Evolutionary conservation across 2,113 vertebrate species (phyloP).

Genomic region (Ginglymostoma cirratum): DNA sequence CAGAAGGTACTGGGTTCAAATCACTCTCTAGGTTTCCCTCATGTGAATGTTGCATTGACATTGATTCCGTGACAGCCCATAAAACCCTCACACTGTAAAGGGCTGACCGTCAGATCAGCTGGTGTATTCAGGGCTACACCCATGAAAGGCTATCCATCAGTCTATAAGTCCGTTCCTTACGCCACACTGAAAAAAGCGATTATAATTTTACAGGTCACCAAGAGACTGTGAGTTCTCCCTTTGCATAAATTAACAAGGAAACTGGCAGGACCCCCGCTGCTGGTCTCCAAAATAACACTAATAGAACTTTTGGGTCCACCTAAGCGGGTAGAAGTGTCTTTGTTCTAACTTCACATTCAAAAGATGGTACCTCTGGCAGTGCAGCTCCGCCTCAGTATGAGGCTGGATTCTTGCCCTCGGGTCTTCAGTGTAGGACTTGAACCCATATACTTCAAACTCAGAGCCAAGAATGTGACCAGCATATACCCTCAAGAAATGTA

Average conservation of each 20-base stretch:
- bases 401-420: background rate
- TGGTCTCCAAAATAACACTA: background rate
- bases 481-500: background rate
- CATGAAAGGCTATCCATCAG: background rate
- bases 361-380: background rate
- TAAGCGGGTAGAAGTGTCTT: no score
- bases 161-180: no score
- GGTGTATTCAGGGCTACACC: background rate
- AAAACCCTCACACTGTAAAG: background rate
- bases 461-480: background rate
- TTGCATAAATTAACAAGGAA: background rate
- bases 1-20: background rate
- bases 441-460: background rate
- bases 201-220: background rate
- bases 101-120: background rate
- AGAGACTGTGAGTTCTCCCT: background rate
- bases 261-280: background rate
- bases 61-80: background rate
- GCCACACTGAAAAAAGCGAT: background rate
- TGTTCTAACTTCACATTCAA: background rate
- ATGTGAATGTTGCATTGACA: background rate
- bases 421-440: background rate
- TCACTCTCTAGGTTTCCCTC: background rate
- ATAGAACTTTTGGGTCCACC: no score
- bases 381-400: background rate